These are phyloP conservation scores for Leontopithecus rosalia DNA, from an alignment of 2,797 vertebrate species.

Conservation along the genomic window DNA sequence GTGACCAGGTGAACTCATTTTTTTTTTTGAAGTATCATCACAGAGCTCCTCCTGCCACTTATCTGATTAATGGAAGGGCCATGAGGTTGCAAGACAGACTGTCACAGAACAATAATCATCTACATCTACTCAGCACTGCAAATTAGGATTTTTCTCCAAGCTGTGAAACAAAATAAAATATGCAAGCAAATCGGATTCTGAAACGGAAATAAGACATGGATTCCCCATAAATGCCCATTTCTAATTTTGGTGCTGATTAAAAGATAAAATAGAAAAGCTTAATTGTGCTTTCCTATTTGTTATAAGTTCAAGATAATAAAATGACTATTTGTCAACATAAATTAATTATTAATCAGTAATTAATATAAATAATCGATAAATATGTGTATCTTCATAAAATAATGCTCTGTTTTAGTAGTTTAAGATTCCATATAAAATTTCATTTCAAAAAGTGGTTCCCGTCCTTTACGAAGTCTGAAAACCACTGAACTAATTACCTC, in stretches of 20 bases:
- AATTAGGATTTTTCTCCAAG: background rate
- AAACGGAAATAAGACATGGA: background rate
- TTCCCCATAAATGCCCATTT: background rate
- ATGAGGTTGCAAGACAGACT: background rate
- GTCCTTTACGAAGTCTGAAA: conserved; percentile 59
- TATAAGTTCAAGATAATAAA: background rate
- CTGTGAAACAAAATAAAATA: background rate
- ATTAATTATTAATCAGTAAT: conserved; percentile 3
- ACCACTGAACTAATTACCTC: conserved; percentile 69
- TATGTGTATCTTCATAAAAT: conserved; percentile 8
- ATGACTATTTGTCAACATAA: background rate
- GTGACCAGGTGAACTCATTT: background rate
- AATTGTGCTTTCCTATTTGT: background rate
- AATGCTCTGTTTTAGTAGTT: background rate
- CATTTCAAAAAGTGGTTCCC: conserved; percentile 47
- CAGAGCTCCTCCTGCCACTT: background rate
- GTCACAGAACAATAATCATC: background rate
- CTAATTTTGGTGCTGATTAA: background rate
- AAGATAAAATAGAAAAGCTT: background rate
- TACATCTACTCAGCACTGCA: background rate
- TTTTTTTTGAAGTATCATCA: background rate
- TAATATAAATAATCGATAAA: background rate
- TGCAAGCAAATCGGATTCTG: background rate
- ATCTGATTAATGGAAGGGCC: background rate
- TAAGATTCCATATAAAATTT: conserved; percentile 59